Base-by-base conservation (phyloP, 2,113 vertebrate genomes). In the Coptodon bakossiorum region DNA sequence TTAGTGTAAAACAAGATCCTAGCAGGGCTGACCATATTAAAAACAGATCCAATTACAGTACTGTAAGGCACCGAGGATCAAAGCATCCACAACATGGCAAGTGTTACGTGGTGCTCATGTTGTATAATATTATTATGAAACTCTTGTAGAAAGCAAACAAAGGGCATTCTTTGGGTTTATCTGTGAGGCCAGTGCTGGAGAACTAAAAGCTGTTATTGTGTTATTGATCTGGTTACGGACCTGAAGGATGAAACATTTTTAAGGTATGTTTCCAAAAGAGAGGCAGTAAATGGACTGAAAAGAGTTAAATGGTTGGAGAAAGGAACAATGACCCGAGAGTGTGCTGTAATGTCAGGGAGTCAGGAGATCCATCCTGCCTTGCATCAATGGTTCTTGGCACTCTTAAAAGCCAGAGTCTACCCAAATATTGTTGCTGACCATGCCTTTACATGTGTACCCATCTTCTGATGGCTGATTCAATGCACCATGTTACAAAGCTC, bases 121-220 rank as follows among this genome's bases (percentile, higher is more conserved):
- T 88, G 83, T 66, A 82, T 73, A 88, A 88, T 31, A 61, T 50
- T 59, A 6, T 83, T 87, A 89, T 17, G 24, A 83, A 89, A 84
- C 22, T n/a, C 4, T 54, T 34, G 79, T 43, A 40, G 53, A 86
- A 7, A 3, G 80, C 38, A 90, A 93, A 85, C 71, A 53, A 36
- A 82, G 61, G 9, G 24, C 59, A 84, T 85, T 83, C 80, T 66
- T 63, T 27, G 38, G 61, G 59, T 90, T 92, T 89, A 22, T 31
- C 50, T 56, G 43, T 19, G 14, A 14, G 53, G 73, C 40, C 43
- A 2, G 2, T 66, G 24, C 17, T 53, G 11, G 57, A 68, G 16
- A 36, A 17, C 19, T 38, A 31, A 48, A 52, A 27, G 80, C 14
- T 59, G 80, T 50, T 78, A 22, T 50, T 73, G 19, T 45, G 36